These are phyloP conservation scores for Pheosia tremula DNA, from an alignment of 2,888 invertebrate genomes.

Conservation along the genomic window DNA sequence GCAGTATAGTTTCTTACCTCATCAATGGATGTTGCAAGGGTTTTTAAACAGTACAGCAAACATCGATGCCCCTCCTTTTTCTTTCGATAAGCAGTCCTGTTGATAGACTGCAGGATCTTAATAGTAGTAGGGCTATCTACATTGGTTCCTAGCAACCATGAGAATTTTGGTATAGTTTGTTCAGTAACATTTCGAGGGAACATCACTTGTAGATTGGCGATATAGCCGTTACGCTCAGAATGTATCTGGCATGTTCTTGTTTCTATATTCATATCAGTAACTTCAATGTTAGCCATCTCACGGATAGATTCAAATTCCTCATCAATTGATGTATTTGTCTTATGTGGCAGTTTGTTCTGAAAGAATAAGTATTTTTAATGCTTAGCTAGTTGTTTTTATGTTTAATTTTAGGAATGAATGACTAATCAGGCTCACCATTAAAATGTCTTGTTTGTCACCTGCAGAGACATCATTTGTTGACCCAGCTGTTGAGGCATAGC, in stretches of 20 bases:
- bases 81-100: constrained; percentile 91
- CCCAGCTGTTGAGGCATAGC: constrained; percentile 73
- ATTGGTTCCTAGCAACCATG: constrained; percentile 80
- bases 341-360: constrained; percentile 68
- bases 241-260: constrained; percentile 85
- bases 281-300: constrained; percentile 80
- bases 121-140: constrained; percentile 89
- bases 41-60: constrained; percentile 92
- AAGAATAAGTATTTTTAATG: constrained; percentile 22
- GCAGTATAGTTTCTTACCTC: constrained; percentile 56
- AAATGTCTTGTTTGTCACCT: constrained; percentile 69
- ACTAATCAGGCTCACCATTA: constrained; percentile 57
- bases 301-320: constrained; percentile 81
- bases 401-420: too few species aligned
- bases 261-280: constrained; percentile 84
- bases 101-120: constrained; percentile 91
- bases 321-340: constrained; percentile 69
- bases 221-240: constrained; percentile 80
- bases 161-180: constrained; percentile 78
- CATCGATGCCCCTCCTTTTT: constrained; percentile 94
- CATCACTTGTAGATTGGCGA: constrained; percentile 82
- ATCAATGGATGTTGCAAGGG: constrained; percentile 76
- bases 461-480: constrained; percentile 68
- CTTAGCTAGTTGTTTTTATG: too few species aligned
- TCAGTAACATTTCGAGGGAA: constrained; percentile 84